Evolutionary conservation across 1,140 invertebrate genomes (phyloP).

Genomic region (Magallana angulata): DNA sequence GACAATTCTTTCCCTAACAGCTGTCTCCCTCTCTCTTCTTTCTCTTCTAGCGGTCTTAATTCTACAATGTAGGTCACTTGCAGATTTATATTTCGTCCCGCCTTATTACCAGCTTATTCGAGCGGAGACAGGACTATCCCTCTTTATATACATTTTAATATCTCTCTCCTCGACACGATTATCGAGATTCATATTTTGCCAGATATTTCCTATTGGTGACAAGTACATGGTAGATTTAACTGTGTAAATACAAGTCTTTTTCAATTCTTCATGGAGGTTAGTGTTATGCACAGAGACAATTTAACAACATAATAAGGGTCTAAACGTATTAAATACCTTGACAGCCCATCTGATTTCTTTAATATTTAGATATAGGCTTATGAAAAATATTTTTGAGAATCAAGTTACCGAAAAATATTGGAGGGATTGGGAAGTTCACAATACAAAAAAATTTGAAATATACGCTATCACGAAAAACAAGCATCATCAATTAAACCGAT

Average conservation of each 20-base stretch:
- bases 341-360: background rate
- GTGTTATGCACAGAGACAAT: background rate
- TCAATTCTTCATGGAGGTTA: background rate
- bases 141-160: slow-evolving; percentile 28
- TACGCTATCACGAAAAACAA: no score
- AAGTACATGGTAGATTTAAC: slow-evolving; percentile 31
- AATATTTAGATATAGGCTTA: slow-evolving; percentile 1
- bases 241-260: slow-evolving; percentile 1
- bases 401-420: background rate
- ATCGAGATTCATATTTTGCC: slow-evolving; percentile 14
- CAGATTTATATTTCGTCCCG: slow-evolving; percentile 22
- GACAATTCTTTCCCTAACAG: background rate
- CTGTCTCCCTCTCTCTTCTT: background rate
- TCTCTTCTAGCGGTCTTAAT: background rate
- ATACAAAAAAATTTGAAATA: no score
- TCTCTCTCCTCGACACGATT: slow-evolving; percentile 25
- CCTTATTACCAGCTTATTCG: slow-evolving; percentile 11
- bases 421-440: no score
- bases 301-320: slow-evolving; percentile 4
- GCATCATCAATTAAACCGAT: no score
- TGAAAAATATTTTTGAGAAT: background rate
- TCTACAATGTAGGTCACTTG: slow-evolving; percentile 22
- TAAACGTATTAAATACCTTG: background rate
- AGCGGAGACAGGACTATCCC: slow-evolving; percentile 10
- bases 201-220: background rate